phyloP scores from a whole-genome alignment of 2,888 invertebrate species.

The Lysandra bellargus region DNA sequence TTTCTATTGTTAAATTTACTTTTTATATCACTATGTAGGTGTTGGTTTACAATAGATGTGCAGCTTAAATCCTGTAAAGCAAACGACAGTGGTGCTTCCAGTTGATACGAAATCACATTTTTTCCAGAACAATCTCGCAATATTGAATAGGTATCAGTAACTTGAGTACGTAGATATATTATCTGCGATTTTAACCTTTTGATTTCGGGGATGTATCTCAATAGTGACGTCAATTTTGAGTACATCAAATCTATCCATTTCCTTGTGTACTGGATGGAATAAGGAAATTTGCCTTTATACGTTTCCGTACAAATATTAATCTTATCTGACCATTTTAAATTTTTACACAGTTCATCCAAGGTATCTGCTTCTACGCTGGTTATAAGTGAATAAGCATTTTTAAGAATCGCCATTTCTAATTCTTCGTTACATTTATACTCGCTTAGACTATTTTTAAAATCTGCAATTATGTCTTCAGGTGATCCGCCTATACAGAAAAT shows the following conservation, averaged over 20 bases:
- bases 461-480: slow-evolving; percentile 49
- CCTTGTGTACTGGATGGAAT: not conserved
- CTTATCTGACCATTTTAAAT: not conserved
- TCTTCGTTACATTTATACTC: slow-evolving; percentile 46
- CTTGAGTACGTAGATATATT: slow-evolving; percentile 1
- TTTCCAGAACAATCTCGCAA: slow-evolving; percentile 48
- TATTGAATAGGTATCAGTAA: slow-evolving; percentile 43
- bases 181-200: not conserved
- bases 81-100: slow-evolving; percentile 47
- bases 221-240: not conserved
- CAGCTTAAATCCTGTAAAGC: slow-evolving; percentile 49
- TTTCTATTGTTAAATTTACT: slow-evolving; percentile 51
- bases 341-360: not conserved
- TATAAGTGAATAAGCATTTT: slow-evolving; percentile 56
- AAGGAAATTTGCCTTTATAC: not conserved
- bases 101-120: slow-evolving; percentile 49
- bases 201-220: not conserved
- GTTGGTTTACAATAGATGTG: slow-evolving; percentile 51
- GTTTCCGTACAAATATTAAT: not conserved
- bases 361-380: slow-evolving; percentile 33
- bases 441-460: slow-evolving; percentile 47
- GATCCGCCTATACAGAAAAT: slow-evolving; percentile 56
- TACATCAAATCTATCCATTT: slow-evolving; percentile 6
- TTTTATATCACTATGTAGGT: slow-evolving; percentile 48
- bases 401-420: slow-evolving; percentile 51